Evolutionary conservation across 2,888 invertebrate species (phyloP).

Genomic region (Cosmorhoe ocellata): DNA sequence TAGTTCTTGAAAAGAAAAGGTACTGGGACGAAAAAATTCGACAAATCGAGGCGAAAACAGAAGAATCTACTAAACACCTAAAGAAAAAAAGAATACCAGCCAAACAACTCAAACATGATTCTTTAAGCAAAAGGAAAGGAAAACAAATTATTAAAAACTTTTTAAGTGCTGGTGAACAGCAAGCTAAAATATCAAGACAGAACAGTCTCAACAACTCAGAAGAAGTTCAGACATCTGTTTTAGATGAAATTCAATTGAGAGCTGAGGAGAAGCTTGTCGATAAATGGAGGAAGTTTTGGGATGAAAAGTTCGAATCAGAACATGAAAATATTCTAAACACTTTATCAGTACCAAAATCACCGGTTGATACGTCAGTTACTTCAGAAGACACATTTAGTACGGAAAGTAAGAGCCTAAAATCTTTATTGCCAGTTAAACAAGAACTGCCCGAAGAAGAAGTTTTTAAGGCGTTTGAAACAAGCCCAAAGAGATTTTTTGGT

Average conservation of each 20-base stretch:
- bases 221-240: conserved; percentile 27
- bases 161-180: conserved; percentile 46
- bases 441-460: conserved; percentile 76
- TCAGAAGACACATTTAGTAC: conserved; percentile 15
- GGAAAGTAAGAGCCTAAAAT: not conserved
- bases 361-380: conserved; percentile 25
- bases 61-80: conserved; percentile 55
- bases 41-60: conserved; percentile 67
- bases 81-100: conserved; percentile 58
- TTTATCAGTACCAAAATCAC: conserved; percentile 34
- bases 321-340: conserved; percentile 34
- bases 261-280: conserved; percentile 57
- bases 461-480: conserved; percentile 76
- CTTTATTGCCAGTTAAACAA: conserved; percentile 50
- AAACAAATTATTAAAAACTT: conserved; percentile 70
- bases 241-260: conserved; percentile 28
- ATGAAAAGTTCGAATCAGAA: conserved; percentile 61
- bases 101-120: conserved; percentile 67
- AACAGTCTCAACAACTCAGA: conserved; percentile 30
- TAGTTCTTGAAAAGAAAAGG: conserved; percentile 74
- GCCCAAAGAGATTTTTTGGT: conserved; percentile 76
- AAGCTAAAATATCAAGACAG: conserved; percentile 32
- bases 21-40: conserved; percentile 78
- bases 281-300: conserved; percentile 75
- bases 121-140: conserved; percentile 69